These are phyloP conservation scores for Ormyrus nitidulus DNA, from an alignment of 2,888 invertebrate genomes.

Conservation along the genomic window DNA sequence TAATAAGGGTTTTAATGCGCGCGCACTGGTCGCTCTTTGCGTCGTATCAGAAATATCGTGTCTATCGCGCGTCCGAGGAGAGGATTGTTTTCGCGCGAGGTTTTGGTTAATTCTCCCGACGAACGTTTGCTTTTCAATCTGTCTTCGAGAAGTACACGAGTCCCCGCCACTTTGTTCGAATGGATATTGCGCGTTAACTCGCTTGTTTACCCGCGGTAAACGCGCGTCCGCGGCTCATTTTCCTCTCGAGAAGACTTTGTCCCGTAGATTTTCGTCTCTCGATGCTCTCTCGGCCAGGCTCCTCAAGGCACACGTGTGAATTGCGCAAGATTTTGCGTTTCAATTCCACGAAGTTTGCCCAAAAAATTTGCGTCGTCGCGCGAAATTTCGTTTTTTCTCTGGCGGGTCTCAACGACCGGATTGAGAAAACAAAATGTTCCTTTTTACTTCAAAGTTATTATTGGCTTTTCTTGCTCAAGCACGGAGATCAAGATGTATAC, in stretches of 20 bases:
- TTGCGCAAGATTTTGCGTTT: conserved; percentile 3
- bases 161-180: conserved; percentile 6
- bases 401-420: background rate
- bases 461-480: too few relatives aligned
- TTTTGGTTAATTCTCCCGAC: background rate
- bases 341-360: background rate
- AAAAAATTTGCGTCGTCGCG: background rate
- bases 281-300: background rate
- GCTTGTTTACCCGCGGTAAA: conserved; percentile 34
- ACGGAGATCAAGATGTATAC: too few relatives aligned
- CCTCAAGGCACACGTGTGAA: background rate
- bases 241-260: conserved; percentile 11
- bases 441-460: too few relatives aligned
- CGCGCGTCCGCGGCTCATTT: conserved; percentile 22
- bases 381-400: background rate
- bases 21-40: background rate
- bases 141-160: conserved; percentile 11
- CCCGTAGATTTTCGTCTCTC: conserved; percentile 31
- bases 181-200: background rate
- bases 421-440: too few relatives aligned
- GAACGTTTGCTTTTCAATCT: conserved; percentile 1
- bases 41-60: too few relatives aligned
- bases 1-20: conserved; percentile 18
- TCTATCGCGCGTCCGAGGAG: too few relatives aligned
- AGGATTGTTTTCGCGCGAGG: background rate